Evolutionary conservation across 2,797 vertebrate genomes (phyloP).

Genomic region (Acestrorhynchus altus): DNA sequence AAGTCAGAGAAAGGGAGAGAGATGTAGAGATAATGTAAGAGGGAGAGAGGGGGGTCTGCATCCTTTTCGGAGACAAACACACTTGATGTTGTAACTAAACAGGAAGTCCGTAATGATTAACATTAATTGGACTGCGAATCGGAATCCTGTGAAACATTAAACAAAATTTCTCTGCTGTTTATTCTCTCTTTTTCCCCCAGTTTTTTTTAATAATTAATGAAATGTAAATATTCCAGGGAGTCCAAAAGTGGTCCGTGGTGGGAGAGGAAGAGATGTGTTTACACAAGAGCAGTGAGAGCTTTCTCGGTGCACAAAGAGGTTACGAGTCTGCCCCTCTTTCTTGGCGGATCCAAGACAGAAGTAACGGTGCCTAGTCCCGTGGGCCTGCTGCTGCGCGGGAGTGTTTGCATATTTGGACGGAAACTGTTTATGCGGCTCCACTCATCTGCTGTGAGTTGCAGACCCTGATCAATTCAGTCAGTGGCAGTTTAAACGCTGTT

Average conservation of each 20-base stretch:
- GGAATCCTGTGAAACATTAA: conserved; percentile 92
- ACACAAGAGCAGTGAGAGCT: conserved; percentile 81
- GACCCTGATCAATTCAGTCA: conserved; percentile 93
- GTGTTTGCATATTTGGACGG: conserved; percentile 90
- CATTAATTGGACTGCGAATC: conserved; percentile 88
- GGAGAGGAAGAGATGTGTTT: conserved; percentile 91
- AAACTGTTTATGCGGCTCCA: conserved; percentile 94
- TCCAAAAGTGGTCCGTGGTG: conserved; percentile 82
- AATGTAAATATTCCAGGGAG: conserved; percentile 93
- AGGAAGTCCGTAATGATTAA: conserved; percentile 89
- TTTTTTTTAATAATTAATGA: conserved; percentile 92
- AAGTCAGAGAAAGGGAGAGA: conserved; percentile 55
- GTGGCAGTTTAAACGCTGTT: conserved; percentile 93
- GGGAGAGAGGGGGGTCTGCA: conserved; percentile 45
- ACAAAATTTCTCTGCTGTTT: conserved; percentile 91
- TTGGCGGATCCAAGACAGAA: conserved; percentile 85
- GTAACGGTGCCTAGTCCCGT: conserved; percentile 82
- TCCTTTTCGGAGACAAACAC: conserved; percentile 72
- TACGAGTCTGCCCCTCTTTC: conserved; percentile 82
- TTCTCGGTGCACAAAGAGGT: conserved; percentile 83
- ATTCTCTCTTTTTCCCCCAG: conserved; percentile 72
- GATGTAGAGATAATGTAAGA: conserved; percentile 25
- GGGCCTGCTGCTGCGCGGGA: conserved; percentile 82
- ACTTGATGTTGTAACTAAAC: conserved; percentile 84
- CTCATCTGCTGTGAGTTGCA: conserved; percentile 74